A percentile compares a stretch with the other conserved stretches of the same genome.
Evolutionary conservation across 2,113 vertebrate genomes (phyloP).

Genomic region (Protomyctophum bolini): DNA sequence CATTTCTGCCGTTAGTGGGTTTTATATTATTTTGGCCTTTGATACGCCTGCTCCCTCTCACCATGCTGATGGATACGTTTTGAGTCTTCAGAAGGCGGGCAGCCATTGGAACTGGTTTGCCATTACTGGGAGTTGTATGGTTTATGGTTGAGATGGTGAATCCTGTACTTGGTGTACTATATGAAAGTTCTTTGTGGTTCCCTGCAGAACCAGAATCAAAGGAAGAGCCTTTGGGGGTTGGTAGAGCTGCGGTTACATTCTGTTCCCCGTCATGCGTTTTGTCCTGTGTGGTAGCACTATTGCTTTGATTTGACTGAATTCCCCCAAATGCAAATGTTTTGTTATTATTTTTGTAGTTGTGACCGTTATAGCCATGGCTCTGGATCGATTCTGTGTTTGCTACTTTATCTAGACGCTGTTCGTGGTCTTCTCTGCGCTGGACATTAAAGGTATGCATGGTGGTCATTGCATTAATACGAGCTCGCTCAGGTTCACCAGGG

Average conservation of each 20-base stretch:
- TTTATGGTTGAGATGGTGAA: background rate
- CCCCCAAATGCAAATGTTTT: background rate
- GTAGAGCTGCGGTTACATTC: background rate
- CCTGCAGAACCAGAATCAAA: slow-evolving; percentile 1
- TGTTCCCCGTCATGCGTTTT: background rate
- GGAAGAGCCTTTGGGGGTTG: background rate
- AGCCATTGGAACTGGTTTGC: background rate
- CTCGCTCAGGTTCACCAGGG: background rate
- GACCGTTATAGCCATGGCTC: background rate
- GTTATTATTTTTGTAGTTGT: background rate
- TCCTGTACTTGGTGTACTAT: no score
- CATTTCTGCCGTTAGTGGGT: background rate
- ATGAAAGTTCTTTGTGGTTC: no score
- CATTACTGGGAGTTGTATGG: background rate
- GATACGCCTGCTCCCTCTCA: slow-evolving; percentile 27
- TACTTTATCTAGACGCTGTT: background rate
- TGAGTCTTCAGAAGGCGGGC: background rate
- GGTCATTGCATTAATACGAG: background rate
- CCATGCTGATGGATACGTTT: slow-evolving; percentile 35
- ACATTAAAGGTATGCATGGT: background rate
- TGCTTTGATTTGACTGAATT: background rate
- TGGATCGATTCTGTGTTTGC: background rate
- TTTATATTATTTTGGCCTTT: background rate
- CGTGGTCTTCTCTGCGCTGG: background rate
- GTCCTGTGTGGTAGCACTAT: rapidly evolving